Evolutionary conservation across 1,140 invertebrate species (phyloP), one percentile per base, ranked within the genome.

Genomic region (Drosophila arawakana): DNA sequence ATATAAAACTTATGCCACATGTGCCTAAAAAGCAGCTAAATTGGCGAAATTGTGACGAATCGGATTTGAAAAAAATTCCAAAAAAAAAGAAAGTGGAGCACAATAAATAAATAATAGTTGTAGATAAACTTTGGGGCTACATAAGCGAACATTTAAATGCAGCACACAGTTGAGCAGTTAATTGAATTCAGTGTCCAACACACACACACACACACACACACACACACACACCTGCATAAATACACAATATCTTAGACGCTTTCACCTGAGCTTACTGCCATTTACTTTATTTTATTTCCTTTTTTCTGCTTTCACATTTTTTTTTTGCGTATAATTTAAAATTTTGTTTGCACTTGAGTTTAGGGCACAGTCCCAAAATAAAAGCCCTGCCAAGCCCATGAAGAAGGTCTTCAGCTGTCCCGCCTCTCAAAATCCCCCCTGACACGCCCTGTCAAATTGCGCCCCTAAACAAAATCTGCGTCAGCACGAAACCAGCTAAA

Each of bases 321-420:
- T 83, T 66, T 76, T 79, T 54, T 70, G 66, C 72, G 44, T 80
- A 73, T 72, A 84, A 80, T 84, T 85, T 67, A 59, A 83, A 83
- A 83, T 88, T 71, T 80, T 86, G 83, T 86, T 86, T 86, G 86
- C 83, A 68, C 83, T 73, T 68, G 70, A 75, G 83, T 80, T 86
- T 88, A 77, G 83, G 80, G 73, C 49, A 61, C 54, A 69, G 43
- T n/a, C 61, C 57, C 54, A 44, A 30, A 39, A 49, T 15, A 59
- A 59, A 67, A 55, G 13, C 18, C n/a, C 21, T 34, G 25, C 18
- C 15, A 10, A 46, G 43, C 34, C n/a, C 55, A 35, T 54, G 37
- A 63, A 43, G 54, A 37, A 30, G 57, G 37, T 25, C 37, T 58
- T 25, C 37, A 30, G 25, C 35, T 30, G 11, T 10, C 25, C n/a